Conservation (phyloP, 1,140 invertebrate species). For the Eumaeus atala region DNA sequence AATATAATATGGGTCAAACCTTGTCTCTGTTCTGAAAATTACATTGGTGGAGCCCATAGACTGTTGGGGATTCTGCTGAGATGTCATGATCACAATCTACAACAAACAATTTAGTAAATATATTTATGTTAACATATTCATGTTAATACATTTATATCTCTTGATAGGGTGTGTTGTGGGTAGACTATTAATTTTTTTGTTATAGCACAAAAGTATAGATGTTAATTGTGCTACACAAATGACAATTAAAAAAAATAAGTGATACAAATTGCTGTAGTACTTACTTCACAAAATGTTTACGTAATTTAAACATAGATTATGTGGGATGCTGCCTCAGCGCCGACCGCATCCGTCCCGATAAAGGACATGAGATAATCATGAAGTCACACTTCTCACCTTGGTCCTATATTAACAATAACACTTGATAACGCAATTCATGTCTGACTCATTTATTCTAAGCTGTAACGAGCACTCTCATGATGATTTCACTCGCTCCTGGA, state of each 20-base stretch:
- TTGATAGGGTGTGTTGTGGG: too few species aligned
- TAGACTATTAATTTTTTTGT: too few species aligned
- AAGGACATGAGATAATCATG: constrained; percentile 8
- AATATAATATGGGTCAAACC: constrained; percentile 83
- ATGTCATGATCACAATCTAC: constrained; percentile 57
- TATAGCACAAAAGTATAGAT: not conserved
- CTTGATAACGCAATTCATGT: constrained; percentile 1
- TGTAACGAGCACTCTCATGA: too few species aligned
- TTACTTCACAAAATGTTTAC: not conserved
- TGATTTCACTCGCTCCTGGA: too few species aligned
- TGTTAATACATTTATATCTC: too few species aligned
- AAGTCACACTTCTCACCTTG: constrained; percentile 8
- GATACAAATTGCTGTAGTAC: not conserved
- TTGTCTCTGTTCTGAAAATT: constrained; percentile 78
- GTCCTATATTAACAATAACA: constrained; percentile 2
- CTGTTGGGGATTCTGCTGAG: constrained; percentile 76
- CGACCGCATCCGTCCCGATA: not conserved
- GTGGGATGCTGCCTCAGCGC: not conserved
- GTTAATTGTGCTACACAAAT: not conserved
- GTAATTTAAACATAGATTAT: not conserved
- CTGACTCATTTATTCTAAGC: not conserved
- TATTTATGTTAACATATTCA: too few species aligned
- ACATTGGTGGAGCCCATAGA: constrained; percentile 80
- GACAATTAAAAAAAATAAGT: not conserved
- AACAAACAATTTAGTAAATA: constrained; percentile 4